Base-by-base conservation (phyloP, 2,888 invertebrate species). In the Oeneis ivallda region DNA sequence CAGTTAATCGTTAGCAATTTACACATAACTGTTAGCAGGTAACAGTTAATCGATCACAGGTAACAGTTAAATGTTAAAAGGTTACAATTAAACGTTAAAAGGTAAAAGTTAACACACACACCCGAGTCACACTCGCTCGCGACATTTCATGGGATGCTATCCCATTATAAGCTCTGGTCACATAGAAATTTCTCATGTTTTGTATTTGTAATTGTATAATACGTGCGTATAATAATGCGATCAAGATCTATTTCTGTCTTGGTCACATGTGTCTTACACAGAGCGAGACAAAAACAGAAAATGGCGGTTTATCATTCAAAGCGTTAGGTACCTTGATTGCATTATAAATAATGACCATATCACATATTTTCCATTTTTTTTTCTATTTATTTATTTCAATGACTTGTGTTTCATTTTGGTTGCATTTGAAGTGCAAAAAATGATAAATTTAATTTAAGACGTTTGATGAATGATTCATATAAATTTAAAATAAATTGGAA, bases 71-170 rank as follows among this genome's bases (percentile, higher is more conserved):
- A n/a, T 10, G 17, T 15, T 53, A 17, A 37, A 13, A 53, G 10
- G n/a, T 37, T 37, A 26, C 53, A 34, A 10, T 26, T 53, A 15
- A 34, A 17, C 49, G 49, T 3, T 19, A 19, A 10, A 17, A 49
- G 49, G 10, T 49, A 49, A 37, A 10, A 50, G 49, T 6, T 50
- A 26, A 54, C 9, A n/a, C 9, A 39, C 11, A 9, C 47, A 9
- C 47, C 39, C 8, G 39, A 54, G 19, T 39, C 54, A 54, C 54
- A 54, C 54, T 54, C 39, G 15, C 49, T 3, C 49, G 13, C 49
- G 6, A 19, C 10, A 2, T 49, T 11, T 19, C 11, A 15, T 37
- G 10, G 15, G 53, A 53, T 9, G 34, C 15, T 3, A 53, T 53
- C 37, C 53, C 53, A 8, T 53, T 37, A n/a, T 37, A 15, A 4